These are phyloP conservation scores for Trachelipus rathkii DNA, from an alignment of 1,140 invertebrate species.

Conservation along the genomic window DNA sequence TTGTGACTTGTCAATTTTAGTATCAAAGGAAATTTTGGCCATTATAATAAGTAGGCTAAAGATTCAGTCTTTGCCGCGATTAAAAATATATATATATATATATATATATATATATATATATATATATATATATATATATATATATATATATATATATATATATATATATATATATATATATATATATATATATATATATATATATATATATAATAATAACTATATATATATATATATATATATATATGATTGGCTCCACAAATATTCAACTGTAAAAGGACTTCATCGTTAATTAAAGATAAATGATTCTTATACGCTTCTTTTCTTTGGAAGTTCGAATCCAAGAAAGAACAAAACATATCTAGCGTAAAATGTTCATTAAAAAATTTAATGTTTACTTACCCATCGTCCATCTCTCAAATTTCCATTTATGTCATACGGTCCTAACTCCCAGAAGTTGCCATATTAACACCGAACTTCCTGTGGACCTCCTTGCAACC, in stretches of 20 bases:
- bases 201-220: not conserved
- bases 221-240: not conserved
- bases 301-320: not conserved
- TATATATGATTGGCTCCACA: not conserved
- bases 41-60: too few relatives aligned
- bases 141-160: conserved; percentile 11
- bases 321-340: not conserved
- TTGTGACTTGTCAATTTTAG: too few relatives aligned
- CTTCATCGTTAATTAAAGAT: not conserved
- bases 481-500: conserved; percentile 64
- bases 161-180: conserved; percentile 18
- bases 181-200: not conserved
- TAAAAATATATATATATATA: conserved; percentile 9
- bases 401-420: conserved; percentile 70
- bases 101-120: conserved; percentile 13
- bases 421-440: conserved; percentile 61
- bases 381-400: conserved; percentile 46
- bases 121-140: not conserved
- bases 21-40: too few relatives aligned
- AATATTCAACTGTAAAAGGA: not conserved
- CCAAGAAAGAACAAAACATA: not conserved
- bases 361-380: not conserved
- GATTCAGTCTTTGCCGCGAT: too few relatives aligned
- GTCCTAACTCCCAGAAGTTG: conserved; percentile 73
- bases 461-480: conserved; percentile 73